Conservation (phyloP, 2,113 vertebrate species). For the Clarias magur region DNA sequence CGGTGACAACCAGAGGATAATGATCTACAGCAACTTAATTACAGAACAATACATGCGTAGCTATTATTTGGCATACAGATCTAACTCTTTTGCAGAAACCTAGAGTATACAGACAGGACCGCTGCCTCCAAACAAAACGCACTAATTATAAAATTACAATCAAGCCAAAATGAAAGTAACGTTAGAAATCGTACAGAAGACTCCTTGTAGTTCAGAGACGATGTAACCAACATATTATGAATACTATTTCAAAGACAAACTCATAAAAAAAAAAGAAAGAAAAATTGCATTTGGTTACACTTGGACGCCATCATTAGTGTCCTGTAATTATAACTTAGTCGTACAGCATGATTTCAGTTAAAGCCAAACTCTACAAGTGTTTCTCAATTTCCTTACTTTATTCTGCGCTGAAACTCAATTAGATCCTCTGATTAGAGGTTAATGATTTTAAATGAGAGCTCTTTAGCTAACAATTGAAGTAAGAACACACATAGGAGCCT, state of each 20-base stretch:
- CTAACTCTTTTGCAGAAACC: background rate
- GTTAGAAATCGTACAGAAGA: background rate
- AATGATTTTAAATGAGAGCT: constrained; percentile 10
- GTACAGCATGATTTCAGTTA: constrained; percentile 7
- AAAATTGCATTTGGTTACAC: background rate
- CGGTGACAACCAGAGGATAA: background rate
- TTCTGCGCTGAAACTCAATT: constrained; percentile 8
- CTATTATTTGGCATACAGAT: background rate
- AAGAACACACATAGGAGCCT: constrained; percentile 8
- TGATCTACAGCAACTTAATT: background rate
- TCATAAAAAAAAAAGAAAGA: background rate
- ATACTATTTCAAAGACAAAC: background rate
- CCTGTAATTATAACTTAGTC: constrained; percentile 37
- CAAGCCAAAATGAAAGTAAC: background rate
- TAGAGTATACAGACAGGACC: background rate
- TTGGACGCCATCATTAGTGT: constrained; percentile 19
- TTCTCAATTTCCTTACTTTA: background rate
- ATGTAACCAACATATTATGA: background rate
- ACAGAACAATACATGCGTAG: background rate
- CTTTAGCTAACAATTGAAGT: background rate
- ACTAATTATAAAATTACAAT: background rate
- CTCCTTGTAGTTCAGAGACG: background rate
- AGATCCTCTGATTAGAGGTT: constrained; percentile 48
- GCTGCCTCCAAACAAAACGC: background rate
- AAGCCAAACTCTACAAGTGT: constrained; percentile 2